Percentiles rank a stretch among this genome's conserved stretches.
Evolutionary conservation across 2,113 vertebrate genomes (phyloP).

Genomic region (Dasypus novemcinctus): DNA sequence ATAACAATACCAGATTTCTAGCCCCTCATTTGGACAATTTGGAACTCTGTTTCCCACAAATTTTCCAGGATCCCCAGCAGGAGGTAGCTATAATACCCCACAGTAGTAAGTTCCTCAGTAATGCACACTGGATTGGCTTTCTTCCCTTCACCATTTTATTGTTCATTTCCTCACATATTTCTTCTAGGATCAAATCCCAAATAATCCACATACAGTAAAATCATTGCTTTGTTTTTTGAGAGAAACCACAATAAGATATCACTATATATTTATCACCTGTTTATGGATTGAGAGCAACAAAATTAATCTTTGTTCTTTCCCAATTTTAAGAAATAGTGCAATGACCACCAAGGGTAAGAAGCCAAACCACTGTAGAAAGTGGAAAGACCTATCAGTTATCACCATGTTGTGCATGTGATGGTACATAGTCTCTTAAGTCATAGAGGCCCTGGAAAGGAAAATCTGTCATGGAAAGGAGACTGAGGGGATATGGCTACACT

Average conservation of each 20-base stretch:
- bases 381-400: background rate
- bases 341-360: background rate
- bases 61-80: background rate
- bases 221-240: background rate
- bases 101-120: background rate
- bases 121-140: background rate
- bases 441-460: background rate
- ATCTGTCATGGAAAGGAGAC: background rate
- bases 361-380: background rate
- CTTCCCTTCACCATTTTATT: background rate
- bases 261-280: background rate
- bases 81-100: background rate
- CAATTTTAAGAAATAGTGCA: background rate
- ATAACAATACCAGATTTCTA: background rate
- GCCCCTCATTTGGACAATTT: fast-evolving
- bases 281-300: background rate
- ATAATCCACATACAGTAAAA: background rate
- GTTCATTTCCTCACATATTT: background rate
- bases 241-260: background rate
- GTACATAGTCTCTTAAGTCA: background rate
- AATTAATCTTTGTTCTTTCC: background rate
- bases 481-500: background rate
- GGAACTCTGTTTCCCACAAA: background rate
- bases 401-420: background rate
- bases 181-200: background rate